phyloP scores from a whole-genome alignment of 1,140 invertebrate species.

The Apolygus lucorum region DNA sequence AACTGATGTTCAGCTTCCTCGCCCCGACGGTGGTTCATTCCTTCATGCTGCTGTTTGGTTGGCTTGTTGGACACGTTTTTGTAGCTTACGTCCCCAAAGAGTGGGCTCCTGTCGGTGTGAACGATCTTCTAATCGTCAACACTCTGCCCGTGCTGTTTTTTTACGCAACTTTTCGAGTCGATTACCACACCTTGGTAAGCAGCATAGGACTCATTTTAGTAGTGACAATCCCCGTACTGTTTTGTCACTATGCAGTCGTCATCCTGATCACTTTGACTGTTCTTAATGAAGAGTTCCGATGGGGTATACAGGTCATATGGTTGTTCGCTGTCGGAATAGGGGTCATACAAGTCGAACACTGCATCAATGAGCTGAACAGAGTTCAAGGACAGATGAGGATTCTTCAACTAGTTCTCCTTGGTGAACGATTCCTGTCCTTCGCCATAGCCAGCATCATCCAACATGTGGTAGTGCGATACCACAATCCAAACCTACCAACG shows the following conservation, averaged over 20 bases:
- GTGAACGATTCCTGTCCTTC: background rate
- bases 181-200: background rate
- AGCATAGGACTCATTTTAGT: constrained; percentile 3
- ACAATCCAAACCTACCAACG: background rate
- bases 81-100: background rate
- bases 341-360: background rate
- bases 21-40: background rate
- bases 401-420: background rate
- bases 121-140: background rate
- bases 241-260: background rate
- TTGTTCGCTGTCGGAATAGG: background rate
- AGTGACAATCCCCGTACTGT: background rate
- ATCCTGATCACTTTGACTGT: background rate
- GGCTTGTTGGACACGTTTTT: background rate
- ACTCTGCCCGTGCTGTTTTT: background rate
- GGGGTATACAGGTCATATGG: background rate
- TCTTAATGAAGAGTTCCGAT: background rate
- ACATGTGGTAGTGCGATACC: background rate
- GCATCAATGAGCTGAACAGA: background rate
- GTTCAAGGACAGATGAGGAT: constrained; percentile 3
- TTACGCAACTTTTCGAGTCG: background rate
- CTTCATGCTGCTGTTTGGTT: background rate
- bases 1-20: background rate
- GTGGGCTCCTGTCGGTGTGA: background rate
- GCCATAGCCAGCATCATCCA: background rate